Evolutionary conservation across 2,888 invertebrate species (phyloP).

Genomic region (Hemicrepidius hirtus): DNA sequence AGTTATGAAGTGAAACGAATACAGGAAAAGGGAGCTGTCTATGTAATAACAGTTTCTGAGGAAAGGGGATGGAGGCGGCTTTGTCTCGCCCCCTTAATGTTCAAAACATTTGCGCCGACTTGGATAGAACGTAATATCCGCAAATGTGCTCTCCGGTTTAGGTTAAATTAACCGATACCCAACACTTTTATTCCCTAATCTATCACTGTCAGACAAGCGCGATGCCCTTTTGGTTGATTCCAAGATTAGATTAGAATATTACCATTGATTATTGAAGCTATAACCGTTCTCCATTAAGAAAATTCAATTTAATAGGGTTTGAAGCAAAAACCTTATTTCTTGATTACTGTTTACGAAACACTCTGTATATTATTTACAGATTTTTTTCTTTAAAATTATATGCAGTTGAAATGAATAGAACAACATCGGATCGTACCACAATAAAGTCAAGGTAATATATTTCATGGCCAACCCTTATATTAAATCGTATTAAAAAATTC

Average conservation of each 20-base stretch:
- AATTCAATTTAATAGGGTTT: too few relatives aligned
- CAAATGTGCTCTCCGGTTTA: constrained; percentile 18
- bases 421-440: too few relatives aligned
- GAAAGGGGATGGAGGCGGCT: neutral
- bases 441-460: too few relatives aligned
- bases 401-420: too few relatives aligned
- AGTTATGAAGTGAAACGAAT: constrained; percentile 31
- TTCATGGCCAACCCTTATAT: too few relatives aligned
- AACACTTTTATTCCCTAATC: constrained; percentile 25
- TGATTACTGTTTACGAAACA: too few relatives aligned
- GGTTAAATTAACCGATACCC: constrained; percentile 31
- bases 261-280: constrained; percentile 11
- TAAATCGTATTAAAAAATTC: too few relatives aligned
- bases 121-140: constrained; percentile 25
- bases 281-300: constrained; percentile 17
- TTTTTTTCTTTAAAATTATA: too few relatives aligned
- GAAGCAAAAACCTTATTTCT: too few relatives aligned
- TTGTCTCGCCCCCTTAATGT: constrained; percentile 19
- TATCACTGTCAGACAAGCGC: constrained; percentile 13
- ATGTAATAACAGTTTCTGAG: neutral
- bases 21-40: constrained; percentile 21
- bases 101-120: constrained; percentile 9
- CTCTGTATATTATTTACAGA: too few relatives aligned
- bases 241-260: constrained; percentile 26
- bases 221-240: constrained; percentile 16